phyloP scores from a whole-genome alignment of 2,113 vertebrate genomes.

The Nothoprocta pentlandii region DNA sequence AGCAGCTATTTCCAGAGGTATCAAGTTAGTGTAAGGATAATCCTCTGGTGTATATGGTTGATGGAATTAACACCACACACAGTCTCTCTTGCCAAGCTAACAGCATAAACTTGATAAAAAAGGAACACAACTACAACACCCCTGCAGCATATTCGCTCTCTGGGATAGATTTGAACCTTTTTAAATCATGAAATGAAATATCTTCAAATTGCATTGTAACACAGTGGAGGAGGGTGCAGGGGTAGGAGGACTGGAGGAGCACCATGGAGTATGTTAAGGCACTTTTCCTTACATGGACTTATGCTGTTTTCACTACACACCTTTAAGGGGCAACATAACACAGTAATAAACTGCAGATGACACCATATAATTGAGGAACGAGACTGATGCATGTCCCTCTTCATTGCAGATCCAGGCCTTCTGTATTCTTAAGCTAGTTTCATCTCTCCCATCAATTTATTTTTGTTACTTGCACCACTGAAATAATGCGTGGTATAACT shows the following conservation, averaged over 20 bases:
- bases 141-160: neutral
- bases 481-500: neutral
- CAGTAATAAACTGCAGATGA: neutral
- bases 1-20: neutral
- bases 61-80: neutral
- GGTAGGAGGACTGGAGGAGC: neutral
- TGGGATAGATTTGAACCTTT: neutral
- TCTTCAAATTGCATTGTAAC: neutral
- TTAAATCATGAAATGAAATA: neutral
- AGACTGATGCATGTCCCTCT: accelerated
- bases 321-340: accelerated
- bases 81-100: neutral
- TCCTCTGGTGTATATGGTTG: neutral
- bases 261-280: accelerated
- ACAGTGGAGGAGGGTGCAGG: neutral
- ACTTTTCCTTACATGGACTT: neutral
- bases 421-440: neutral
- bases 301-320: accelerated
- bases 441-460: neutral
- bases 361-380: neutral
- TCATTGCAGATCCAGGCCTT: neutral
- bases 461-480: neutral
- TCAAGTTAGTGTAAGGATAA: neutral
- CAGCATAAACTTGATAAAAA: neutral
- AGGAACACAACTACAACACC: neutral